These are phyloP conservation scores for Epirrhoe alternata DNA, from an alignment of 2,888 invertebrate species.

Conservation along the genomic window DNA sequence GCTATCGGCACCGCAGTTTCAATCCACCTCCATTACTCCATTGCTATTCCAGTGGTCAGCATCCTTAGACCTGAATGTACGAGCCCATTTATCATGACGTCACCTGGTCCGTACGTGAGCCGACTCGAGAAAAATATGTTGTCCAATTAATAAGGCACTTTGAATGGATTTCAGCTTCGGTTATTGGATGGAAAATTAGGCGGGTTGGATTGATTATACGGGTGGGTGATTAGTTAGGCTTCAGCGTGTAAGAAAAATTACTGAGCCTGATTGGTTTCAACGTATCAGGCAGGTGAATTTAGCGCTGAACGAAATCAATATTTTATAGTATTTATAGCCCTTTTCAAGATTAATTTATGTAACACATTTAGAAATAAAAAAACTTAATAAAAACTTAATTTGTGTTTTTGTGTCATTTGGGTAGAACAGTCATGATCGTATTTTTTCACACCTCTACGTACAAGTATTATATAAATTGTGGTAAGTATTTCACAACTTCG, in stretches of 20 bases:
- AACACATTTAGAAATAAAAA: no score
- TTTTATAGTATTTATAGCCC: no score
- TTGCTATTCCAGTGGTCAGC: slow-evolving; percentile 28
- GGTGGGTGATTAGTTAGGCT: slow-evolving; percentile 61
- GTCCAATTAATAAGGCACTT: slow-evolving; percentile 76
- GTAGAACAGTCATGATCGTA: no score
- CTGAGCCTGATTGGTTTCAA: slow-evolving; percentile 8
- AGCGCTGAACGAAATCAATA: background rate
- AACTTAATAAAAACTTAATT: no score
- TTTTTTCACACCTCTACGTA: no score
- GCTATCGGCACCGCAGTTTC: slow-evolving; percentile 19
- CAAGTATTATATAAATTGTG: slow-evolving; percentile 9
- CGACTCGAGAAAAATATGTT: slow-evolving; percentile 69
- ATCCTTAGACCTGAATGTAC: slow-evolving; percentile 48
- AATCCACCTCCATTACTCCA: slow-evolving; percentile 22
- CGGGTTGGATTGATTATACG: slow-evolving; percentile 66
- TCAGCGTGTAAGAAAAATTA: slow-evolving; percentile 20
- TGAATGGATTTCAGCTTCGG: slow-evolving; percentile 69
- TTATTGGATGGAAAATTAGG: slow-evolving; percentile 74
- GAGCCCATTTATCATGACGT: slow-evolving; percentile 68
- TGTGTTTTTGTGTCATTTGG: no score
- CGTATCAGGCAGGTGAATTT: background rate
- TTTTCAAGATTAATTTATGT: no score
- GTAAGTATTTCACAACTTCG: slow-evolving; percentile 26
- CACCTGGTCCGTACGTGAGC: slow-evolving; percentile 71